phyloP scores from a whole-genome alignment of 1,140 invertebrate genomes.

The Macrobrachium rosenbergii region DNA sequence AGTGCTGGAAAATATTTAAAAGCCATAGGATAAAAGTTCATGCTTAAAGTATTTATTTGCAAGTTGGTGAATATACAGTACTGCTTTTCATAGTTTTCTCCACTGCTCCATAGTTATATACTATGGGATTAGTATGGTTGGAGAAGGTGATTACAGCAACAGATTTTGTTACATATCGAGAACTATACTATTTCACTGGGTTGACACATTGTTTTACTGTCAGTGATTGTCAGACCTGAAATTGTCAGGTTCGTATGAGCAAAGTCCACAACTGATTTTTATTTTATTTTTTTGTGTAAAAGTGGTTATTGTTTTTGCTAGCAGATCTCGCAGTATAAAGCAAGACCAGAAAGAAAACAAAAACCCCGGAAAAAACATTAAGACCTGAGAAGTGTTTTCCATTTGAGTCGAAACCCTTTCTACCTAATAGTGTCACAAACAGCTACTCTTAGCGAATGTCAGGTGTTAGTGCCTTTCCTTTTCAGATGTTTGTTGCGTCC shows the following conservation, averaged over 20 bases:
- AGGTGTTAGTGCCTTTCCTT: conserved; percentile 59
- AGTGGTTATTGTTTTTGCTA: no score
- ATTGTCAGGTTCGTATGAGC: background rate
- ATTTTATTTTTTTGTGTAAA: no score
- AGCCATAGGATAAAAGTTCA: conserved; percentile 1
- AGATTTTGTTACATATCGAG: background rate
- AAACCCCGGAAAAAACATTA: background rate
- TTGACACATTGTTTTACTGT: background rate
- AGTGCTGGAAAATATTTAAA: background rate
- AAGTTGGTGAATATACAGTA: background rate
- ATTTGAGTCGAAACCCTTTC: background rate
- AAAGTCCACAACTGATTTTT: no score
- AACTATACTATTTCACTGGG: background rate
- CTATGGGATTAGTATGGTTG: conserved; percentile 57
- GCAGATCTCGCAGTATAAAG: background rate
- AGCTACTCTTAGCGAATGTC: conserved; percentile 35
- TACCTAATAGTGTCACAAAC: background rate
- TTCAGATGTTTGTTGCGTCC: conserved; percentile 42
- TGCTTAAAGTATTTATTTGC: conserved; percentile 14
- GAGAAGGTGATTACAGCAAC: conserved; percentile 12
- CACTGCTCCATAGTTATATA: conserved; percentile 51
- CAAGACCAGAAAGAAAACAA: background rate
- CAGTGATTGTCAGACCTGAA: background rate
- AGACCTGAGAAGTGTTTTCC: background rate
- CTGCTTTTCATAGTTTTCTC: conserved; percentile 35